Base-by-base conservation (phyloP, 2,797 vertebrate genomes). In the Lacerta viridis region DNA sequence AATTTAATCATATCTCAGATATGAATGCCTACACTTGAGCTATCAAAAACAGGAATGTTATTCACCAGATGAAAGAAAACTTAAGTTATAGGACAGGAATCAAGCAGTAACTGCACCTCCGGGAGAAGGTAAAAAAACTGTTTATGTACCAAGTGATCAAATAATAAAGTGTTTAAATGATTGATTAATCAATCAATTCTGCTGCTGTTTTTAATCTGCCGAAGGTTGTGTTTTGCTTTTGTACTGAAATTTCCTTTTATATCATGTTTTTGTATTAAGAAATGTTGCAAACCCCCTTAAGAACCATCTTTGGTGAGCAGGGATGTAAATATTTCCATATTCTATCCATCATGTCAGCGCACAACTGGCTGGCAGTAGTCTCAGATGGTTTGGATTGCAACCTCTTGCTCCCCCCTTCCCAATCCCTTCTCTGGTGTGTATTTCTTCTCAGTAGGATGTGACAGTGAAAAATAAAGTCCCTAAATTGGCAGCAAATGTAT, bases 401-500 rank as follows among this genome's bases (percentile, higher is more conserved):
- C 33, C 7, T 41, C 39, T 43, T 43, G 25, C 68, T 61, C 1
- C 69, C 33, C 43, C 9, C 9, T 2, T 6, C n/a, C 36, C 76
- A 23, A 4, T 11, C 29, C 33, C 36, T 43, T 64, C 41, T 50
- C 20, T 41, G 69, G 72, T 61, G 27, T 66, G 7, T 15, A 59
- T 74, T 74, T 74, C 39, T 81, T 46, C 79, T 87, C 79, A 64
- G 36, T 6, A 25, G n/a, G 86, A 80, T 43, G 80, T 72, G 79
- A 82, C 80, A 87, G 69, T 27, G 61, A 71, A 69, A 59, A 75
- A 43, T 29, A 25, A 85, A 50, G 36, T 50, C 55, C 27, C 29
- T 33, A 87, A 76, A 87, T 87, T 87, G 55, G 55, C 66, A 36
- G n/a, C 86, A 82, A 82, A 75, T 66, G 39, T 81, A 41, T 74